Evolutionary conservation across 2,888 invertebrate genomes (phyloP), one percentile per base, ranked within the genome.

Genomic region (Drosophila macrospina): DNA sequence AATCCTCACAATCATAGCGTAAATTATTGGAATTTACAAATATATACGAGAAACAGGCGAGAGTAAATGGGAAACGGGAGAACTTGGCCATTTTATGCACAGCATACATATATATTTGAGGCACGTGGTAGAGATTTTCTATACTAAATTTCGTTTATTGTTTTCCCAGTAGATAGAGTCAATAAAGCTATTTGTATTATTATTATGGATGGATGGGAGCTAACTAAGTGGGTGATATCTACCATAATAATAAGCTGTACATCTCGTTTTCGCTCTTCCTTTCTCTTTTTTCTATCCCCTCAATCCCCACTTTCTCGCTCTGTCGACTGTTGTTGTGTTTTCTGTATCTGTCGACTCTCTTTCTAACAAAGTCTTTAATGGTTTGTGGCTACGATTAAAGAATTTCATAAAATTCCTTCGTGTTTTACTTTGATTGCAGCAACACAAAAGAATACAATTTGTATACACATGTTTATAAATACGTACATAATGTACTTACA

Each of bases 71-170:
- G 10, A 16, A 24, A 28, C n/a, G 37, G 15, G 5, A 39, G 7
- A 32, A 20, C 5, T 36, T 32, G 37, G 39, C 20, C 39, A 36
- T 64, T 56, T 52, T 34, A 36, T 26, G 26, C 24, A 16, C 32
- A 34, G 28, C 37, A 16, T 32, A 26, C 24, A 10, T 10, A 60
- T 41, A 26, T 55, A 28, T 47, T 24, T 24, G 13, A 52, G 24
- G 52, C 57, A 60, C 56, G 79, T 79, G 63, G 37, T 51, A 42
- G 10, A 55, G 55, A 69, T 51, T 65, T 60, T 8, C 15, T 52
- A 74, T 88, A 86, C 89, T 71, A 74, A 84, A 85, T 85, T 89
- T 69, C 71, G 69, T 62, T 84, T 66, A 78, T 83, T 89, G 78
- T 87, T 77, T 65, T 48, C 32, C 56, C 51, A 57, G 13, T 37